Evolutionary conservation across 2,113 vertebrate genomes (phyloP).

Genomic region (Hippocampus zosterae): DNA sequence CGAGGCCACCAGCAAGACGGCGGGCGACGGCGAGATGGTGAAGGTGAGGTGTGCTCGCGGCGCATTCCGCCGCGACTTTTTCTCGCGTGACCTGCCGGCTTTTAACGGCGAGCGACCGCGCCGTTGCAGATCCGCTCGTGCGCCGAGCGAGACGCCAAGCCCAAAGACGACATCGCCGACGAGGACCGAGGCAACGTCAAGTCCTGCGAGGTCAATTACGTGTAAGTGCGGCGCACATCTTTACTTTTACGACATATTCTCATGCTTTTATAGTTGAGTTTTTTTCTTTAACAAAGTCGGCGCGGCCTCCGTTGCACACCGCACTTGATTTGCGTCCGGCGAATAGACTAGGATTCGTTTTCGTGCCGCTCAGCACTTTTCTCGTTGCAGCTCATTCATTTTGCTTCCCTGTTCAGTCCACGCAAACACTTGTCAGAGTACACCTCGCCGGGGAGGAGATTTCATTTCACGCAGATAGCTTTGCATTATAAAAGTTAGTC

Average conservation of each 20-base stretch:
- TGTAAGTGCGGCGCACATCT: constrained; percentile 74
- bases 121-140: constrained; percentile 82
- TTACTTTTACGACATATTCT: neutral
- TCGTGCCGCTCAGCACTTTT: neutral
- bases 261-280: too few relatives aligned
- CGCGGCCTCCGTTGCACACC: neutral
- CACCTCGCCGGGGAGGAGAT: neutral
- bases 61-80: too few relatives aligned
- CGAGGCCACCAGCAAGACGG: constrained; percentile 86
- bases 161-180: constrained; percentile 86
- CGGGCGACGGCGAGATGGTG: constrained; percentile 89
- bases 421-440: neutral
- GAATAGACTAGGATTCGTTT: neutral
- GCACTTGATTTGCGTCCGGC: neutral
- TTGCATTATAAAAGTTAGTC: too few relatives aligned
- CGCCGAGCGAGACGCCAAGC: constrained; percentile 81
- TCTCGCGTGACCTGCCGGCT: too few relatives aligned
- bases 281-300: too few relatives aligned
- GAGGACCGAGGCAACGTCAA: constrained; percentile 96
- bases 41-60: constrained; percentile 75
- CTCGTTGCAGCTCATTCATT: neutral
- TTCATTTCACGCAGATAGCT: neutral
- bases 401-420: neutral
- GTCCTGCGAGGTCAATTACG: constrained; percentile 93
- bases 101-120: neutral